phyloP scores from a whole-genome alignment of 2,888 invertebrate genomes.

The Orthosia incerta region DNA sequence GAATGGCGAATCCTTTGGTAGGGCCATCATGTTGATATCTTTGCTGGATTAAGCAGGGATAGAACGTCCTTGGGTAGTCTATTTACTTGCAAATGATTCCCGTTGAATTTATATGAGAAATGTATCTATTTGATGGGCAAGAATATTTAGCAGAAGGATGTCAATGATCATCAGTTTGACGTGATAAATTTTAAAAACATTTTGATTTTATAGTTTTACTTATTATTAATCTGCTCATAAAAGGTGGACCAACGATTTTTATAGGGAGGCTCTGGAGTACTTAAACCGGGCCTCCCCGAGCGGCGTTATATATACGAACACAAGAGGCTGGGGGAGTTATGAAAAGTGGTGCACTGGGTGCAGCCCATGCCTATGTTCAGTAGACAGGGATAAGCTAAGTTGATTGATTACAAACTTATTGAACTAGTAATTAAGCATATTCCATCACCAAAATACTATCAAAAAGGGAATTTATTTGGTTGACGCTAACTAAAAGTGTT shows the following conservation, averaged over 20 bases:
- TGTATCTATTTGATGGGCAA: background rate
- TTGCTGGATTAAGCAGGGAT: constrained; percentile 22
- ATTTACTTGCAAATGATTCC: constrained; percentile 22
- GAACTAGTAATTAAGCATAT: no score
- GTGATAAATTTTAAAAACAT: background rate
- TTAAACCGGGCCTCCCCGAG: no score
- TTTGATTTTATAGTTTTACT: no score
- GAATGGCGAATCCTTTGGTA: constrained; percentile 49
- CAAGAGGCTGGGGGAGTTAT: no score
- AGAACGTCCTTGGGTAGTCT: constrained; percentile 15
- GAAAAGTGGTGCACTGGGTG: no score
- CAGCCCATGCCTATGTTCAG: no score
- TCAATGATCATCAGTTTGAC: background rate
- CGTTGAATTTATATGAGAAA: background rate
- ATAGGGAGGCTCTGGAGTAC: no score
- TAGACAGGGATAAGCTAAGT: no score
- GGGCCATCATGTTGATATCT: constrained; percentile 47
- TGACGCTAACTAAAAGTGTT: background rate
- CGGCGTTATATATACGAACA: no score
- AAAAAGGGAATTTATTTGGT: background rate
- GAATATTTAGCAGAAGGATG: background rate
- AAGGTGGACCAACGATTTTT: no score
- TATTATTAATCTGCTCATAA: no score
- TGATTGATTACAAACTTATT: no score
- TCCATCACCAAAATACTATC: background rate